Evolutionary conservation across 2,113 vertebrate genomes (phyloP), one percentile per base, ranked within the genome.

Genomic region (Atrichornis clamosus): DNA sequence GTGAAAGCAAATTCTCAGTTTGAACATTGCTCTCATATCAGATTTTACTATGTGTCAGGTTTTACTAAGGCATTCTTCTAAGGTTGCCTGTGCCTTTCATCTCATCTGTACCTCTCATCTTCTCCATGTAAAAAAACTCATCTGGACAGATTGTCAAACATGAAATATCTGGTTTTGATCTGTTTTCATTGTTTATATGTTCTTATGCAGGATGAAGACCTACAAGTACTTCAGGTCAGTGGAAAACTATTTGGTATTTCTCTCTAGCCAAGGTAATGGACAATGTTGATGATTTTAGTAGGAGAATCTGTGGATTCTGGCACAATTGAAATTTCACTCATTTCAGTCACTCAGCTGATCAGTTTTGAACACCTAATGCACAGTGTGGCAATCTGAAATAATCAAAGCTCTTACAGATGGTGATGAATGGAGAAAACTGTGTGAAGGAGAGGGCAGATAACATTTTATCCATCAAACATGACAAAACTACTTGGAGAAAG

Each of bases 11-110:
- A 50, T 44, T 65, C 28, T 64, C 22, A n/a, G 8, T 46, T 56
- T 41, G 17, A 8, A 75, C 6, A 5, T 50, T 76, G 12, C 4
- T 37, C 4, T 80, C 33, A 42, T 30, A 44, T 49, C 0, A 0
- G 44, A 58, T 68, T 72, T 90, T 69, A 77, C 13, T 37, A 13
- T 0, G 3, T 19, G 0, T 19, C 35, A 49, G 7, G 4, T 63
- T 84, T 89, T 64, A 83, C 22, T 7, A 68, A 56, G 20, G 15
- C 16, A 65, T 35, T 68, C 44, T 67, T 87, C 33, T 67, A 55
- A 67, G 33, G 26, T 10, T 47, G 19, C 3, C 21, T 67, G 10
- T 50, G 33, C 8, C 19, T 78, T 81, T 84, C 28, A 73, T 50
- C 14, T 75, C 21, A 44, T 63, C 30, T 64, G 8, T 68, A 58